Evolutionary conservation across 2,797 vertebrate genomes (phyloP).

Genomic region (Microctenopoma steveboyesi): DNA sequence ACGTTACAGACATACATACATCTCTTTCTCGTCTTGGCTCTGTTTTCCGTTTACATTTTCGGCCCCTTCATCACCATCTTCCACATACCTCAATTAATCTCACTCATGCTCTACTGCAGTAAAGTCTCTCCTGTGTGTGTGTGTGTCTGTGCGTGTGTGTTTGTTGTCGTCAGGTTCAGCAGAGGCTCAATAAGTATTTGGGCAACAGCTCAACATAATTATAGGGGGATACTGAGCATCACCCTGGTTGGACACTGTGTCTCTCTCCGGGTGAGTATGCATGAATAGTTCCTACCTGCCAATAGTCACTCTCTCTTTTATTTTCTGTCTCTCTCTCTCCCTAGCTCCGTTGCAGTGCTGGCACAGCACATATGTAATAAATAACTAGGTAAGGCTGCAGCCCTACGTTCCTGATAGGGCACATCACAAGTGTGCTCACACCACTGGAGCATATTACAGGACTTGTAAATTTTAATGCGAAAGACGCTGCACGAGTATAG

Average conservation of each 20-base stretch:
- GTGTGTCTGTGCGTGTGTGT: slow-evolving; percentile 30
- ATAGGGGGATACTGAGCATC: slow-evolving; percentile 69
- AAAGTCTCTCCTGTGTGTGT: slow-evolving; percentile 8
- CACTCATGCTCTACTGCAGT: slow-evolving; percentile 45
- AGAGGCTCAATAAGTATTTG: slow-evolving; percentile 70
- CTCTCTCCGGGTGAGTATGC: slow-evolving; percentile 11
- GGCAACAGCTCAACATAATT: slow-evolving; percentile 75
- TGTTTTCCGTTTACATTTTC: background rate
- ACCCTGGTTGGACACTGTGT: slow-evolving; percentile 37
- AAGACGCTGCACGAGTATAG: background rate
- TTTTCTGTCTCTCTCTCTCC: slow-evolving; percentile 1
- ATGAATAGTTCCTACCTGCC: slow-evolving; percentile 22
- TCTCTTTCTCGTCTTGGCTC: background rate
- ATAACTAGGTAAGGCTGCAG: slow-evolving; percentile 7
- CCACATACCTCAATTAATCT: background rate
- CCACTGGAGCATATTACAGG: background rate
- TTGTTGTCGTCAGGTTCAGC: slow-evolving; percentile 48
- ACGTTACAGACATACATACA: background rate
- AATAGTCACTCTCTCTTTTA: slow-evolving; percentile 26
- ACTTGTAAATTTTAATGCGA: background rate
- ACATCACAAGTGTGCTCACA: background rate
- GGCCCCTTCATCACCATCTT: background rate
- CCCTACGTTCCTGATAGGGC: background rate
- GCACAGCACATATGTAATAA: background rate
- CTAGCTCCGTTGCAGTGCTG: slow-evolving; percentile 15